phyloP scores from a whole-genome alignment of 2,797 vertebrate species.

The Brachyrhaphis roseni region DNA sequence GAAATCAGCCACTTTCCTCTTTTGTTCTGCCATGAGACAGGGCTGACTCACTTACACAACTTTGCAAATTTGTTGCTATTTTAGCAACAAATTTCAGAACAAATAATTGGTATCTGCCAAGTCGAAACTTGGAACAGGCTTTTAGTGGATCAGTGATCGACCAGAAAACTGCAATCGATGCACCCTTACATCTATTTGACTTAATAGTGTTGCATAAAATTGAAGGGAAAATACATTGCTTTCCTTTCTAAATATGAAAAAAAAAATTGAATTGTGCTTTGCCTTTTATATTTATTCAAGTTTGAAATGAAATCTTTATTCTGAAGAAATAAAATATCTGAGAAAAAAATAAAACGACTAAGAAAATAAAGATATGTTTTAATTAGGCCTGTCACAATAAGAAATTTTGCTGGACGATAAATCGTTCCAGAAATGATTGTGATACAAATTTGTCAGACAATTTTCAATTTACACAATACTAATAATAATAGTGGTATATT shows the following conservation, averaged over 20 bases:
- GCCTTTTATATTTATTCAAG: neutral
- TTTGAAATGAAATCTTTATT: neutral
- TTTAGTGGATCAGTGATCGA: neutral
- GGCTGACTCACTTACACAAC: too few relatives aligned
- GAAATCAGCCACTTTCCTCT: neutral
- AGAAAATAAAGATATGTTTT: too few relatives aligned
- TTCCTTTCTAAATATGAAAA: neutral
- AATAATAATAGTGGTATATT: too few relatives aligned
- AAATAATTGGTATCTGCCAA: neutral
- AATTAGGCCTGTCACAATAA: too few relatives aligned
- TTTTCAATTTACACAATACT: too few relatives aligned
- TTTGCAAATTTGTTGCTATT: neutral
- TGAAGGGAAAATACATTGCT: neutral
- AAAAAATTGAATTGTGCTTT: neutral
- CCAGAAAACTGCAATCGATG: neutral
- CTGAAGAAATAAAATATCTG: too few relatives aligned
- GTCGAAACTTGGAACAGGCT: neutral
- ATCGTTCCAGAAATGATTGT: too few relatives aligned
- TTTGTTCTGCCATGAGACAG: neutral
- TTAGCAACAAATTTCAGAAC: neutral
- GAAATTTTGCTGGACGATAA: too few relatives aligned
- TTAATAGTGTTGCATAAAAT: neutral
- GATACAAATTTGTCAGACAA: too few relatives aligned
- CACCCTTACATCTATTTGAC: neutral
- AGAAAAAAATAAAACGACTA: too few relatives aligned